Conservation (phyloP, 2,797 vertebrate species). For the Petrocephalus sullivani region DNA sequence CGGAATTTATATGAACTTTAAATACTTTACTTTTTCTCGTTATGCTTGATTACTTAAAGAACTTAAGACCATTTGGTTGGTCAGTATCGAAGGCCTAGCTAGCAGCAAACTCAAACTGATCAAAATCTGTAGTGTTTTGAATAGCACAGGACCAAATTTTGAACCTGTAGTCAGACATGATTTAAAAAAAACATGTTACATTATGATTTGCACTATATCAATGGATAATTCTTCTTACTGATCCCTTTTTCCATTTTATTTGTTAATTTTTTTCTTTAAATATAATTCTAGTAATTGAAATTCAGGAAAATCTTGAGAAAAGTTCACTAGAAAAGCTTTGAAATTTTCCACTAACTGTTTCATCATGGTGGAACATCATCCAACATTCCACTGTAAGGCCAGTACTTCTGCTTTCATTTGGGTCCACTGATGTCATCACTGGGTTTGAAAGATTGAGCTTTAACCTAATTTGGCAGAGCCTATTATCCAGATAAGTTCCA, state of each 20-base stretch:
- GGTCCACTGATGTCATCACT: constrained; percentile 46
- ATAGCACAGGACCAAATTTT: neutral
- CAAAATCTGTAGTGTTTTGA: neutral
- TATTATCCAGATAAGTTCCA: neutral
- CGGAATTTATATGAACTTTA: neutral
- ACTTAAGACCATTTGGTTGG: neutral
- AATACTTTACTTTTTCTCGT: neutral
- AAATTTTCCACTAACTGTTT: constrained; percentile 26
- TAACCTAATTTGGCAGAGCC: neutral
- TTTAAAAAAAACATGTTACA: neutral
- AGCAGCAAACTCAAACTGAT: neutral
- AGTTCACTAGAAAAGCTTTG: constrained; percentile 32
- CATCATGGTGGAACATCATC: constrained; percentile 32
- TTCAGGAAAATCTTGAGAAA: constrained; percentile 33
- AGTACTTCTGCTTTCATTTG: constrained; percentile 31
- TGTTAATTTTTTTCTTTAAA: constrained; percentile 32
- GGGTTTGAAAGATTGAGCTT: constrained; percentile 43
- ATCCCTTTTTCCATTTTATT: neutral
- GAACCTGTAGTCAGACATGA: neutral
- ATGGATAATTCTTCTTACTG: neutral
- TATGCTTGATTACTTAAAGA: neutral
- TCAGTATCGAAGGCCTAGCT: neutral
- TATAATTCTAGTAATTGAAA: constrained; percentile 30
- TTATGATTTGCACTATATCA: neutral
- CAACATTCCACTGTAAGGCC: constrained; percentile 47